A percentile compares a stretch with the other conserved stretches of the same genome.
Conservation (phyloP, 2,888 invertebrate genomes). For the Hymenopus coronatus region DNA sequence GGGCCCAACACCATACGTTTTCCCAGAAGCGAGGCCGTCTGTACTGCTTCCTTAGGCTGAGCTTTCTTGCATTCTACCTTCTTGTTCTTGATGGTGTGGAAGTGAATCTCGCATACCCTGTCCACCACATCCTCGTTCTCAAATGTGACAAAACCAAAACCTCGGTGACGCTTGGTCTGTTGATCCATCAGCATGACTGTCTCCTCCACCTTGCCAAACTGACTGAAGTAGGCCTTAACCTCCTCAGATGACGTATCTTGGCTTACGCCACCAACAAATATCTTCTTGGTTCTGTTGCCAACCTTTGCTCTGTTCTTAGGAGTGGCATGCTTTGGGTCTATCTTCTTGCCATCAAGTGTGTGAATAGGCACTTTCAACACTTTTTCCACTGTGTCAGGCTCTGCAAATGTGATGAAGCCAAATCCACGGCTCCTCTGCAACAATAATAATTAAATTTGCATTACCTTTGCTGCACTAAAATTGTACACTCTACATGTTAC, state of each 20-base stretch:
- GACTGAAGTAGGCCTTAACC: constrained; percentile 85
- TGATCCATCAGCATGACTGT: constrained; percentile 94
- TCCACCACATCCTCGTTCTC: constrained; percentile 90
- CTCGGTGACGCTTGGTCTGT: constrained; percentile 86
- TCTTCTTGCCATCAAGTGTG: constrained; percentile 88
- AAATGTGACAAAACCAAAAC: constrained; percentile 89
- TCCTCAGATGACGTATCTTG: constrained; percentile 90
- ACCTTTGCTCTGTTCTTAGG: constrained; percentile 84
- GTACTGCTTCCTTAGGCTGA: constrained; percentile 85
- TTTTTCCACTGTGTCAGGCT: constrained; percentile 86
- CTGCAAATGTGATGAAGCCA: constrained; percentile 91
- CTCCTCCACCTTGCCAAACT: constrained; percentile 87
- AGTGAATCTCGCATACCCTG: constrained; percentile 89
- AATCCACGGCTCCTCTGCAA: constrained; percentile 91
- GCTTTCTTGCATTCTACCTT: constrained; percentile 90
- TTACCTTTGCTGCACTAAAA: too few species aligned
- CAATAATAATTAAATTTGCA: constrained; percentile 27
- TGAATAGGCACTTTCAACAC: constrained; percentile 81
- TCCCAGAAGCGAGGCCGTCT: constrained; percentile 65
- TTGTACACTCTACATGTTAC: too few species aligned
- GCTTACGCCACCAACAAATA: constrained; percentile 88
- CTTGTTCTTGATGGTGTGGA: constrained; percentile 89
- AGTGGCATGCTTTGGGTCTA: constrained; percentile 91
- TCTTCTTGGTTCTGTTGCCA: constrained; percentile 86
- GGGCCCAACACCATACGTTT: constrained; percentile 58